These are phyloP conservation scores for Lasioglossum figueresi DNA, from an alignment of 2,888 invertebrate genomes.

Conservation along the genomic window DNA sequence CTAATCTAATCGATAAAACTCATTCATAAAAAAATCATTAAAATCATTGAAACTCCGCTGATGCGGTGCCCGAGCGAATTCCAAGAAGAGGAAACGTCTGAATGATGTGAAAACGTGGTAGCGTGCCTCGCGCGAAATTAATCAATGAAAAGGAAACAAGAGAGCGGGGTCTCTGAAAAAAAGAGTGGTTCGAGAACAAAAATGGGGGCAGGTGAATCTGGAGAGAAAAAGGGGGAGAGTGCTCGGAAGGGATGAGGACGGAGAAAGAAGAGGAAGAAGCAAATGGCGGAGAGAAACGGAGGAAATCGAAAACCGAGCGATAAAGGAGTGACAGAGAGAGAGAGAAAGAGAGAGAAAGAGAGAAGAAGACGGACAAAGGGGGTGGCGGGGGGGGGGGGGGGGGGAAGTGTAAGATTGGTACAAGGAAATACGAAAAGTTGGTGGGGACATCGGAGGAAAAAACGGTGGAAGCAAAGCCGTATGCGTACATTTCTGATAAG, in stretches of 20 bases:
- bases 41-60: background rate
- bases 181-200: background rate
- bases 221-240: background rate
- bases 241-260: background rate
- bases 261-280: slow-evolving; percentile 9
- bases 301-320: background rate
- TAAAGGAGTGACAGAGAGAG: background rate
- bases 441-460: slow-evolving; percentile 31
- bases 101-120: slow-evolving; percentile 1
- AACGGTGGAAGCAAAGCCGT: slow-evolving; percentile 59
- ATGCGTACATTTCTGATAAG: slow-evolving; percentile 79
- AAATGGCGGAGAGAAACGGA: background rate
- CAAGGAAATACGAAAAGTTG: slow-evolving; percentile 32
- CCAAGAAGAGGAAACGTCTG: background rate
- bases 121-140: slow-evolving; percentile 11
- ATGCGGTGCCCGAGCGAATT: background rate
- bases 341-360: background rate
- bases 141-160: slow-evolving; percentile 14
- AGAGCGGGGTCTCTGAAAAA: background rate
- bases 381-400: background rate
- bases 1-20: no score
- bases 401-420: slow-evolving; percentile 9
- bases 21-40: background rate
- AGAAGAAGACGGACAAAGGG: background rate
- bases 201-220: background rate